These are phyloP conservation scores for Sebastes cheni DNA, from an alignment of 2,797 vertebrate genomes.

Conservation along the genomic window DNA sequence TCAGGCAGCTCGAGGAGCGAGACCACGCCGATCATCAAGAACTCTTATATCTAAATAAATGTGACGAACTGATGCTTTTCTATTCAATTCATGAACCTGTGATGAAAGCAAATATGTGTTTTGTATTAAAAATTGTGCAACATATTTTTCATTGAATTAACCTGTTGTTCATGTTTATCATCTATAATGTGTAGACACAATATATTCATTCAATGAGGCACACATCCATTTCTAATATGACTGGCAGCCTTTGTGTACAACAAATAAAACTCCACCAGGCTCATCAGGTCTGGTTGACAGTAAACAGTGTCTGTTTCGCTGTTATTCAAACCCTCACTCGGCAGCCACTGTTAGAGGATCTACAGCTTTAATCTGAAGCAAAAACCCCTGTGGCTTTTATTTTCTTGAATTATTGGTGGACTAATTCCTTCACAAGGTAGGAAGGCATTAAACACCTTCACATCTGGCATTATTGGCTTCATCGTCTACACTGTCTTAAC, in stretches of 20 bases:
- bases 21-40: slow-evolving; percentile 54
- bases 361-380: not conserved
- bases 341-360: not conserved
- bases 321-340: not conserved
- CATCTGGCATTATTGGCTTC: not conserved
- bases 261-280: not conserved
- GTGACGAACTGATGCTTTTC: not conserved
- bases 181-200: not conserved
- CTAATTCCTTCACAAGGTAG: not conserved
- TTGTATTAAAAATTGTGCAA: not conserved
- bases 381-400: not conserved
- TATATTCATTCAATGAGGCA: not conserved
- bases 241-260: not conserved
- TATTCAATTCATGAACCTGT: not conserved
- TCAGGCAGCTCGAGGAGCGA: slow-evolving; percentile 31
- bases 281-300: slow-evolving; percentile 23
- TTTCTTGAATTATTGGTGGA: not conserved
- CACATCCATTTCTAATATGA: not conserved
- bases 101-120: not conserved
- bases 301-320: slow-evolving; percentile 35
- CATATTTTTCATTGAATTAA: not conserved
- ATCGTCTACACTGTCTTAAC: not conserved
- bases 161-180: not conserved
- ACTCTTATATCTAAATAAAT: slow-evolving; percentile 69
- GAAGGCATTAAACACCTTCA: not conserved